Evolutionary conservation across 2,113 vertebrate genomes (phyloP).

Genomic region (Cryptomyrus ogoouensis): DNA sequence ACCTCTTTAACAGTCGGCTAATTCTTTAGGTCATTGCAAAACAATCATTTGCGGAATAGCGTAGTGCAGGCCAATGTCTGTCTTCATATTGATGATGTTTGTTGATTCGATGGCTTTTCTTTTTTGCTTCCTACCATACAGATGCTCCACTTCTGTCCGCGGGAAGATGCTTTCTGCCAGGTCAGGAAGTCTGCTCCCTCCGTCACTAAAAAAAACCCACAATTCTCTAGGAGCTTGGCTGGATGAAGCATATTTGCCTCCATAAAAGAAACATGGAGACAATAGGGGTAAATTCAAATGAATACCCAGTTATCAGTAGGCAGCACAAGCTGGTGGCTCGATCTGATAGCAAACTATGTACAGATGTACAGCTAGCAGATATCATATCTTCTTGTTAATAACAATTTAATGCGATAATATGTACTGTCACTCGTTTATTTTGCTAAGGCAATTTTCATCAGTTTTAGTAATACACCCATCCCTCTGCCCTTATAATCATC

Average conservation of each 20-base stretch:
- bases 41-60: background rate
- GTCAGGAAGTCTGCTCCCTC: background rate
- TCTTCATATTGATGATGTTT: background rate
- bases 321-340: background rate
- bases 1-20: background rate
- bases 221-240: constrained; percentile 1
- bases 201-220: background rate
- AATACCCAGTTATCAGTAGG: constrained; percentile 16
- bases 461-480: background rate
- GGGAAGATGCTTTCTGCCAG: background rate
- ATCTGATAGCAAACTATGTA: background rate
- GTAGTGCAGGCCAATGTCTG: background rate
- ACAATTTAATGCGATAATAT: background rate
- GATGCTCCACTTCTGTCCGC: background rate
- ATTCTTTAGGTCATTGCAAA: background rate
- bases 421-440: background rate
- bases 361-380: constrained; percentile 3
- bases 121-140: background rate
- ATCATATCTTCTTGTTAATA: background rate
- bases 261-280: constrained; percentile 18
- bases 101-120: background rate
- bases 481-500: background rate
- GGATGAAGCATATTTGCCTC: constrained; percentile 5
- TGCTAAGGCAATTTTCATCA: background rate
- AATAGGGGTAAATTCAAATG: constrained; percentile 11